These are phyloP conservation scores for Phengaris arion DNA, from an alignment of 2,888 invertebrate genomes.

Conservation along the genomic window DNA sequence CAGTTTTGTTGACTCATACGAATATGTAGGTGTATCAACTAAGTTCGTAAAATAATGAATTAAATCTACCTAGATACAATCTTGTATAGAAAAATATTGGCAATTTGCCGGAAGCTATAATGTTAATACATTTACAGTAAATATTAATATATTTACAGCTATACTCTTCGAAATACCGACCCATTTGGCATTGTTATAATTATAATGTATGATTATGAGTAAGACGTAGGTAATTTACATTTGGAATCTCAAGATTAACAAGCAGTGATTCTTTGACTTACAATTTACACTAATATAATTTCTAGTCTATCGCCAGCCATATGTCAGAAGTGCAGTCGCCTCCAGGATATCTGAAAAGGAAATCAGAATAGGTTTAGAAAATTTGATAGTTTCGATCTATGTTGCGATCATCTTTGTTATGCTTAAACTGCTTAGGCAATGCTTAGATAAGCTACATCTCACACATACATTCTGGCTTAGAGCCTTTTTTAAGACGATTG, in stretches of 20 bases:
- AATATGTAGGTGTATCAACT: no score
- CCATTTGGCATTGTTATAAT: background rate
- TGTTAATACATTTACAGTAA: no score
- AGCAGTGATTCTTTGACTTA: no score
- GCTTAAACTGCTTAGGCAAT: no score
- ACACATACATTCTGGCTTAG: no score
- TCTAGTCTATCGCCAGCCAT: slow-evolving; percentile 83
- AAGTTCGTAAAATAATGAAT: background rate
- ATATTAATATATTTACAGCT: background rate
- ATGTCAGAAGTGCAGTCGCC: slow-evolving; percentile 98
- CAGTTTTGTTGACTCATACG: no score
- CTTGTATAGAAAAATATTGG: slow-evolving; percentile 33
- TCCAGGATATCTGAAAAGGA: slow-evolving; percentile 90
- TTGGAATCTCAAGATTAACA: no score
- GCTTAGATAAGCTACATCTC: no score
- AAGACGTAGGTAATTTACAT: no score
- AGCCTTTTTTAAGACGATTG: no score
- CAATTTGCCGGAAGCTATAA: slow-evolving; percentile 18
- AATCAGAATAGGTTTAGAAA: slow-evolving; percentile 37
- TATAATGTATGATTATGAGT: no score
- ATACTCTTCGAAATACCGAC: background rate
- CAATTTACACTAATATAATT: background rate
- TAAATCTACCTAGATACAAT: background rate
- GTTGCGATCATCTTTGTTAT: no score
- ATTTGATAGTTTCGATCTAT: slow-evolving; percentile 45